Base-by-base conservation (phyloP, 2,888 invertebrate genomes). In the Cabera pusaria region DNA sequence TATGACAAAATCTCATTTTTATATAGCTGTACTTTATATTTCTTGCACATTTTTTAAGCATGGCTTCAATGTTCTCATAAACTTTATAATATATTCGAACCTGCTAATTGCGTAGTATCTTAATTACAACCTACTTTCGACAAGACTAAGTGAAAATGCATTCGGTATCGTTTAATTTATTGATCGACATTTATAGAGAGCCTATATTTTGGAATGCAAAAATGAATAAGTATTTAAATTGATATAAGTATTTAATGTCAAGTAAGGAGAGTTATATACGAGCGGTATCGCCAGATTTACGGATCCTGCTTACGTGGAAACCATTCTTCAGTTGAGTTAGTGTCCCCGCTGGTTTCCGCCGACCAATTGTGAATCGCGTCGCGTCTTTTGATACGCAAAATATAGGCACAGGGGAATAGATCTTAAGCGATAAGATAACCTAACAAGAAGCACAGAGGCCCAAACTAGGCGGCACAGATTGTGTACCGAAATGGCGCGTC, bases 341-440 rank as follows among this genome's bases (percentile, higher is more conserved):
- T 28, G 24, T 37, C 26, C 35, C 24, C 11, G 10, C 9, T 10
- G 19, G 8, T 12, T 34, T 42, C 39, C 37, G 18, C 28, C 6
- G 21, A 18, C 37, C 41, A 43, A 41, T 50, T 47, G 32, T 42
- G 38, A 52, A 45, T 40, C 32, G 28, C 24, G 26, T 36, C 34
- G 43, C 41, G 38, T 52, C 26, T 14, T 28, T 46, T 17, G 19
- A 27, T 42, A 49, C 33, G 45, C 54, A 51, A 52, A 62, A 57
- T 56, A 49, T 55, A 36, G 40, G 40, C 49, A 48, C 46, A 33
- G 34, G n/a, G 45, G 54, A 52, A 59, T 59, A 55, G 64, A 61
- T 64, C 59, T 48, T 40, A 44, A 56, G 36, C 48, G 64, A 67
- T 66, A 63, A 65, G 65, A 64, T 65, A 65, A 41, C 35, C 34